phyloP scores from a whole-genome alignment of 2,888 invertebrate species.

The Apotomis betuletana region DNA sequence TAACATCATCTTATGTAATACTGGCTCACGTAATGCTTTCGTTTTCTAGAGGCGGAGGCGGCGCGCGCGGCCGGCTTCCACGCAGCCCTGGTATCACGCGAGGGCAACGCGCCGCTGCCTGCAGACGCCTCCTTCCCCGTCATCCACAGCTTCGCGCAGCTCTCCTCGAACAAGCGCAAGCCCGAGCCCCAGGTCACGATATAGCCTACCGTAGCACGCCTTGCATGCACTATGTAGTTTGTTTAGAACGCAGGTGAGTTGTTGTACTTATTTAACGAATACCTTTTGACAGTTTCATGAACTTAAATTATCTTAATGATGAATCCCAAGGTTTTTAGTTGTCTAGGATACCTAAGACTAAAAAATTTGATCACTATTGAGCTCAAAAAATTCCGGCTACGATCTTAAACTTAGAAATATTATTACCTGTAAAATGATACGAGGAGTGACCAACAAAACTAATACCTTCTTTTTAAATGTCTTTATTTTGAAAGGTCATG shows the following conservation, averaged over 20 bases:
- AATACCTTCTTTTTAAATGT: no score
- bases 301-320: no score
- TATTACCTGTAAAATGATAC: no score
- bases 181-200: constrained; percentile 70
- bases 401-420: no score
- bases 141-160: constrained; percentile 85
- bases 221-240: constrained; percentile 39
- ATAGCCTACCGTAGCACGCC: constrained; percentile 43
- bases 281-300: constrained; percentile 2
- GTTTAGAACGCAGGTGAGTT: constrained; percentile 28
- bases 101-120: constrained; percentile 90
- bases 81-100: constrained; percentile 88
- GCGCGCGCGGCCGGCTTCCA: constrained; percentile 89
- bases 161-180: constrained; percentile 78
- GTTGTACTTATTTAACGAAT: background rate
- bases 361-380: no score
- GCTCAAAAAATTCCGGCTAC: no score
- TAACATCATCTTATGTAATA: no score
- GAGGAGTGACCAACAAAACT: no score
- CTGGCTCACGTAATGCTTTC: no score
- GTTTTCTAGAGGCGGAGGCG: constrained; percentile 89
- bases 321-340: no score
- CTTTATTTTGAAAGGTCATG: no score
- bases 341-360: no score
- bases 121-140: constrained; percentile 83